Base-by-base conservation (phyloP, 2,113 vertebrate genomes). In the Myotis yumanensis region DNA sequence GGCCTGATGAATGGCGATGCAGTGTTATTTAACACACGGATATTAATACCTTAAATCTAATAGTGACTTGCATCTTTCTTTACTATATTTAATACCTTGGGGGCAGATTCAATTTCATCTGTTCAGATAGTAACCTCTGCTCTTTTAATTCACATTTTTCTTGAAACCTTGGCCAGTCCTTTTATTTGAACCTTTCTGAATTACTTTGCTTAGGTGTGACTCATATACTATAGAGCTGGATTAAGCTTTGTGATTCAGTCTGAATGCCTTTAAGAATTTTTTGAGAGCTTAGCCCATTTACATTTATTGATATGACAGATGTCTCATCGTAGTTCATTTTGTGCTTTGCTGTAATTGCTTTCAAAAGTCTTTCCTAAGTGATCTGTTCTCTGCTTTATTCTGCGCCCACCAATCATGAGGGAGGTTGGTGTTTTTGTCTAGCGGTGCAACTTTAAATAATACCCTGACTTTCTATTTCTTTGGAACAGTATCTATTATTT, bases 81-180 rank as follows among this genome's bases (percentile, higher is more conserved):
- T 43, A 37, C 40, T 15, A 4, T 64, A 71, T 71, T 66, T 73
- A 51, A 79, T 72, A 23, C 43, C 86, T 82, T 51, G 40, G 40
- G 66, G 43, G 37, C 35, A 77, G 32, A 83, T 52, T 93, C 71
- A 35, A 1, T 52, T 77, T 57, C 86, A 69, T 40, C 64, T 81
- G 11, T 85, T 94, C 76, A 84, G 17, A 89, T 62, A 57, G 54
- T 37, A 48, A 51, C 25, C 11, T 85, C 51, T 89, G 79, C 84
- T n/a, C 85, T 89, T 95, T 59, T 57, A 30, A 85, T 95, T 82
- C 87, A 7, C 18, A n/a, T 86, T 96, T 85, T 86, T 92, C 86
- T 77, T 51, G 23, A 89, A 79, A 89, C 6, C 68, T 71, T 51
- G 72, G 43, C 73, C 32, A 54, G 15, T 51, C 71, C 32, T 69